Base-by-base conservation (phyloP, 2,888 invertebrate species). In the Polyommatus icarus region DNA sequence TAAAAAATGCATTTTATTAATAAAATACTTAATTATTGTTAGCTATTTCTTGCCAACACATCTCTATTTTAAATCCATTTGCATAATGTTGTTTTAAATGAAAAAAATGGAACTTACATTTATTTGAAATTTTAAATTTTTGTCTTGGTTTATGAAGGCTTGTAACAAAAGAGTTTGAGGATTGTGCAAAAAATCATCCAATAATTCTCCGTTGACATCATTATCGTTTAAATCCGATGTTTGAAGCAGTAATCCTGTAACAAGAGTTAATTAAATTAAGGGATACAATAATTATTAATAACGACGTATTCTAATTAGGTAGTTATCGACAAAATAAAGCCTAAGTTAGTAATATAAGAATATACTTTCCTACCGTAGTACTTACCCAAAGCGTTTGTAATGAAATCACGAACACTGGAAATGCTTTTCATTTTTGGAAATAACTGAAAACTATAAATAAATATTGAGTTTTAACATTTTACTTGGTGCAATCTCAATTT, bases 141-240 rank as follows among this genome's bases (percentile, higher is more conserved):
- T 82, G 79, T 86, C 83, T 81, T 86, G 81, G 24, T 80, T 79
- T 40, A 87, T 67, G 79, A 81, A 84, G 61, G 85, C 85, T 84
- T 93, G 93, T 76, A 94, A 82, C 73, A 91, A 80, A 15, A 91
- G 81, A 78, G 84, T 86, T 83, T 92, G 91, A 77, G 93, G 84
- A 81, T 90, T 90, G 80, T 90, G 89, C 76, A 93, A 86, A 78
- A 94, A 94, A 79, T 93, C 90, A 77, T 87, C 83, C 46, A 94
- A 80, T 8, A 85, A 84, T 79, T 90, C 88, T 79, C 90, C 90
- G 54, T 88, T 85, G 80, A 85, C 84, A 10, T 83, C 84, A 81
- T 88, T 85, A 29, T 90, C 76, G 61, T 83, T 83, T 61, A 89
- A 79, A 61, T 86, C 83, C 20, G 84, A 79, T 78, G 82, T 83